A percentile compares a stretch with the other conserved stretches of the same genome.
phyloP scores from a whole-genome alignment of 2,797 vertebrate species.

The Tenualosa ilisha region DNA sequence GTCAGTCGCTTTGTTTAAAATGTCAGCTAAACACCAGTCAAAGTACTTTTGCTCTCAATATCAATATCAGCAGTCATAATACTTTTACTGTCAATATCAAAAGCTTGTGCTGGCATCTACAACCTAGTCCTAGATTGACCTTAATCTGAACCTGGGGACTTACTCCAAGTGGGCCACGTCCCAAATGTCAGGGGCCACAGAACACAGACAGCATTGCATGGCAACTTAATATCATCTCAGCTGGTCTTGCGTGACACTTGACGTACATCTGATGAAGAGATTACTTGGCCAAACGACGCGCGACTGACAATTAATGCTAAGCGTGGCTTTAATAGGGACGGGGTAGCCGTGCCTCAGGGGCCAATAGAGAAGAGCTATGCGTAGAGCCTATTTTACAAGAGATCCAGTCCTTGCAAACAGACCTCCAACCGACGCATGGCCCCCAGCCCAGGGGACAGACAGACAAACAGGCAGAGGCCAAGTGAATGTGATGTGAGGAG shows the following conservation, averaged over 20 bases:
- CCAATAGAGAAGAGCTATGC: not conserved
- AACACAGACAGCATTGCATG: not conserved
- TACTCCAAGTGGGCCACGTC: not conserved
- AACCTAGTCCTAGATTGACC: not conserved
- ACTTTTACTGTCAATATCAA: not conserved
- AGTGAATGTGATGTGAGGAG: not conserved
- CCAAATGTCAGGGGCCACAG: not conserved
- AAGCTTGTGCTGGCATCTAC: not conserved
- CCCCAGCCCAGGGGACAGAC: not conserved
- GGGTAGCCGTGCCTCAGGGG: not conserved
- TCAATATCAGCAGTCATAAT: too few relatives aligned
- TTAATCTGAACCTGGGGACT: not conserved
- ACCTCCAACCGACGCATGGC: not conserved
- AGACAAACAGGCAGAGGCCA: not conserved
- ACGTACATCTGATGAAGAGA: conserved; percentile 9
- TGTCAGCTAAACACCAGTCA: too few relatives aligned
- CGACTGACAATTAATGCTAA: conserved; percentile 18
- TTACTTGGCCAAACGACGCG: not conserved
- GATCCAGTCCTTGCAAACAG: not conserved
- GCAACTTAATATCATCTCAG: not conserved
- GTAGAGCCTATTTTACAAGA: not conserved
- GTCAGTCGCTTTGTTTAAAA: not conserved
- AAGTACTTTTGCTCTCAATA: too few relatives aligned
- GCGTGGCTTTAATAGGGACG: conserved; percentile 3
- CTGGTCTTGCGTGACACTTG: not conserved